These are phyloP conservation scores for Scophthalmus maximus DNA, from an alignment of 2,113 vertebrate genomes.

Conservation along the genomic window DNA sequence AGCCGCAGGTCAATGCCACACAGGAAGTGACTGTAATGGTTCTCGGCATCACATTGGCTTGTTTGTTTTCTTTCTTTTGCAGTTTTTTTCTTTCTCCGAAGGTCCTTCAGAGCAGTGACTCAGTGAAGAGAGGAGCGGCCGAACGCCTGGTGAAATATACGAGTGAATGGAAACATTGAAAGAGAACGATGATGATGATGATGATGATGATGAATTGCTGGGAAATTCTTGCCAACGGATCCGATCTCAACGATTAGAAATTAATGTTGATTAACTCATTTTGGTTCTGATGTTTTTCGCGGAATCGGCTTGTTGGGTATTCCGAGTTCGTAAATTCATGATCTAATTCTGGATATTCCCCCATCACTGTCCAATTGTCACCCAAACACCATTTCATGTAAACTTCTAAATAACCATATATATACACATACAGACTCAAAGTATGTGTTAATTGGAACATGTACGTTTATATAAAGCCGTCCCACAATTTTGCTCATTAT, in stretches of 20 bases:
- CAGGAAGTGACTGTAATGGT: constrained; percentile 48
- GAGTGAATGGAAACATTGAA: constrained; percentile 16
- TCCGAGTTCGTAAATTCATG: too few relatives aligned
- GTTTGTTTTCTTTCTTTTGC: constrained; percentile 41
- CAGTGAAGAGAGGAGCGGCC: constrained; percentile 21
- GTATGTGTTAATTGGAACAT: too few relatives aligned
- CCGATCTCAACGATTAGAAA: background rate
- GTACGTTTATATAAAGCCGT: too few relatives aligned
- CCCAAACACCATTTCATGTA: too few relatives aligned
- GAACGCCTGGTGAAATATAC: background rate
- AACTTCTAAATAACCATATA: too few relatives aligned
- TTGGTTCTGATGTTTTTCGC: background rate
- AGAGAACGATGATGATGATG: too few relatives aligned
- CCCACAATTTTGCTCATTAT: too few relatives aligned
- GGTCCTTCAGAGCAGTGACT: constrained; percentile 60
- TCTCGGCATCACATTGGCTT: constrained; percentile 34
- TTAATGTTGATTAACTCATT: background rate
- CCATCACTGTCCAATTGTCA: too few relatives aligned
- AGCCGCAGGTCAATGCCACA: constrained; percentile 58
- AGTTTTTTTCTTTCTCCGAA: constrained; percentile 39
- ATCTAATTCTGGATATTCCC: background rate
- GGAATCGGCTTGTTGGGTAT: too few relatives aligned
- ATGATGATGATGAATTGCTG: constrained; percentile 3
- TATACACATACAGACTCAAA: too few relatives aligned
- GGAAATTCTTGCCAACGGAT: constrained; percentile 9